Percentiles rank a stretch among this genome's conserved stretches.
phyloP scores from a whole-genome alignment of 2,888 invertebrate genomes.

The Watsonalla cultraria region DNA sequence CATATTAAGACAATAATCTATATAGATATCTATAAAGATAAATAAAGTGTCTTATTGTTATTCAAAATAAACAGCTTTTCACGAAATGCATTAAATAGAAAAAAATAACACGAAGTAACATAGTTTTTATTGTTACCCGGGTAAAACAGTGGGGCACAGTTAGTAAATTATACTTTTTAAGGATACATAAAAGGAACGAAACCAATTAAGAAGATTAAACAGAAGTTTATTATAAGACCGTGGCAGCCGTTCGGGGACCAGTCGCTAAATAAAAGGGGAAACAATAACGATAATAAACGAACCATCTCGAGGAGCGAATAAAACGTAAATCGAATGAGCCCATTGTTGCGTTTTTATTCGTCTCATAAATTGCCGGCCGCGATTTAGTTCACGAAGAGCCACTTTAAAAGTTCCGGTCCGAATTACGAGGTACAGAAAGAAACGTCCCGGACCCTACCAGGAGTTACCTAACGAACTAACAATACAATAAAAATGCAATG shows the following conservation, averaged over 20 bases:
- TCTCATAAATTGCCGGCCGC: slow-evolving; percentile 52
- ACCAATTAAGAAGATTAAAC: slow-evolving; percentile 26
- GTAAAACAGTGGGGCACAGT: no score
- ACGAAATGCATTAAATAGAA: no score
- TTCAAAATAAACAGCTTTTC: no score
- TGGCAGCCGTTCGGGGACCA: slow-evolving; percentile 18
- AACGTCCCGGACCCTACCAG: slow-evolving; percentile 29
- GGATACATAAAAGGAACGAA: slow-evolving; percentile 4
- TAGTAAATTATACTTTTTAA: no score
- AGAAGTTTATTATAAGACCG: slow-evolving; percentile 21
- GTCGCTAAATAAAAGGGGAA: slow-evolving; percentile 32
- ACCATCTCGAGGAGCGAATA: slow-evolving; percentile 34
- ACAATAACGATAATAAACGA: slow-evolving; percentile 45
- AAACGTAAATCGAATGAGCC: slow-evolving; percentile 58
- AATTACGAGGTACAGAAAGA: slow-evolving; percentile 53
- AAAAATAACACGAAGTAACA: no score
- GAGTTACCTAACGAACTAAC: slow-evolving; percentile 49
- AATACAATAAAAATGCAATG: slow-evolving; percentile 41
- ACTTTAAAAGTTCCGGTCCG: slow-evolving; percentile 47
- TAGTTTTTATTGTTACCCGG: no score
- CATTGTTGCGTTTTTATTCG: slow-evolving; percentile 45
- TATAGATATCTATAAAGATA: no score
- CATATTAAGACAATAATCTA: no score
- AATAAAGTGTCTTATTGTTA: no score
- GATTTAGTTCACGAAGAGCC: slow-evolving; percentile 48